Base-by-base conservation (phyloP, 1,140 invertebrate species). In the Polypedilum vanderplanki region DNA sequence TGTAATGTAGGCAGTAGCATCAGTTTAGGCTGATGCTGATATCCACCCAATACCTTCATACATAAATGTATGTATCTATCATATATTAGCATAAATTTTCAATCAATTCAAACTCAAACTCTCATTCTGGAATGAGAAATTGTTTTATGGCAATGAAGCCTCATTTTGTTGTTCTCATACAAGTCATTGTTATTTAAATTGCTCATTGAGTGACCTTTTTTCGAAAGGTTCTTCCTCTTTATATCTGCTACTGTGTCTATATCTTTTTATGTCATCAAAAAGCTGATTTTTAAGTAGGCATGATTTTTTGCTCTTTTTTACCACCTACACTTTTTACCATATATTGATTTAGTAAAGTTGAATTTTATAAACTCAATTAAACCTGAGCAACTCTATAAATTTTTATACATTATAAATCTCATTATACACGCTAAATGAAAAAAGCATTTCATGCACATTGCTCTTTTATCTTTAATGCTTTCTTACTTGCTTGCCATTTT, bases 1-100 rank as follows among this genome's bases (percentile, higher is more conserved):
- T 33, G 2, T 33, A 33, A 33, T 33, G 24, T 33, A 33, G 5
- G 24, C 46, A 57, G 46, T 57, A 57, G 41, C 9, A 33, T 1
- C 24, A 33, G 24, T 33, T 33, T 33, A 33, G 24, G 24, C 24
- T 33, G 24, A 33, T 33, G 24, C 24, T 33, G 24, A 33, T 33
- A 33, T 33, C 5, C 1, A 33, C 24, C 24, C 24, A 33, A 33
- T 33, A 33, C 24, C 24, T 33, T 33, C 46, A 57, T n/a, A 57
- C 46, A 57, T n/a, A 57, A 12, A 57, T 57, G 12, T 57, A 57
- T 57, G 46, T 57, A 12, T 57, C 46, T 57, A 57, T 57, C 46
- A 57, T 57, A 57, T 3, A 57, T 57, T 57, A 57, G 46, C 46
- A 57, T 57, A 57, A 57, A 57, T 57, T 57, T 57, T 57, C 46